Evolutionary conservation across 2,113 vertebrate species (phyloP).

Genomic region (Daphoenositta chrysoptera): DNA sequence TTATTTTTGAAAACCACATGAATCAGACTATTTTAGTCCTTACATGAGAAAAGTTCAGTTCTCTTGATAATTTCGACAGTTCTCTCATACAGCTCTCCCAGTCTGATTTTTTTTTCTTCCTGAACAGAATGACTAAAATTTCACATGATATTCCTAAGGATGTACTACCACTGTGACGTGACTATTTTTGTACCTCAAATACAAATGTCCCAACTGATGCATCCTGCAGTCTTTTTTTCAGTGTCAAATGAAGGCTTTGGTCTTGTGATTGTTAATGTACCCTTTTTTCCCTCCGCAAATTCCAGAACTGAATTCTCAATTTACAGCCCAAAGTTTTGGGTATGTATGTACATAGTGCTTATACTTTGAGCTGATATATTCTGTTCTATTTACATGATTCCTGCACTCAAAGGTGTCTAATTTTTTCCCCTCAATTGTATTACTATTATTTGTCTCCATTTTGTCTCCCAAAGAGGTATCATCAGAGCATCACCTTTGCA

Average conservation of each 20-base stretch:
- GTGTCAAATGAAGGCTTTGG: background rate
- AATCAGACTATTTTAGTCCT: background rate
- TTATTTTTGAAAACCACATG: background rate
- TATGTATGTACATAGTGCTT: background rate
- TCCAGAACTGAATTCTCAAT: background rate
- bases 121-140: background rate
- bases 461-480: background rate
- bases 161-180: background rate
- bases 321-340: background rate
- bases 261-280: background rate
- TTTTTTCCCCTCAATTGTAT: background rate
- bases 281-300: background rate
- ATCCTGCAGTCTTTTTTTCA: background rate
- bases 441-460: background rate
- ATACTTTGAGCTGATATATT: background rate
- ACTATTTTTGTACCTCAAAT: background rate
- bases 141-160: background rate
- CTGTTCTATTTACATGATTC: background rate
- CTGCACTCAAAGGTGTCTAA: background rate
- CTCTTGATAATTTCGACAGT: background rate
- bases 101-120: background rate
- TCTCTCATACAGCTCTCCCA: background rate
- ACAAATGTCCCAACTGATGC: background rate
- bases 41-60: background rate
- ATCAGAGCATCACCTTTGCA: background rate